Evolutionary conservation across 23 tunicate species (phyloP).

Genomic region (Styela clava): DNA sequence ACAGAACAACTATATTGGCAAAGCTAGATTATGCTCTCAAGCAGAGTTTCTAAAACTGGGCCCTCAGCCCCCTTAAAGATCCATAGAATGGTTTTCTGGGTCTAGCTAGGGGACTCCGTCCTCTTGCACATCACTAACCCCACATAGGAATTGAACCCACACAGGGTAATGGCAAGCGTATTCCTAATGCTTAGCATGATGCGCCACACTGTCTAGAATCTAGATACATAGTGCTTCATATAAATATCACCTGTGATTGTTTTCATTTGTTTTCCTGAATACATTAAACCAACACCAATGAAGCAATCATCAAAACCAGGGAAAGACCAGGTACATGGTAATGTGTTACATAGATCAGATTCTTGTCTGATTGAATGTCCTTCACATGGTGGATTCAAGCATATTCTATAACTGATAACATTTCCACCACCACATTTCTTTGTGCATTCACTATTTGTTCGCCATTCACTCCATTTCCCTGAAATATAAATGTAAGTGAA

Average conservation of each 20-base stretch:
- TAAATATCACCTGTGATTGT: conserved; percentile 18
- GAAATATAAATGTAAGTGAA: neutral
- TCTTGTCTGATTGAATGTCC: conserved; percentile 37
- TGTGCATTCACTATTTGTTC: conserved; percentile 51
- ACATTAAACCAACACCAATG: conserved; percentile 54
- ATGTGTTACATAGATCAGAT: conserved; percentile 41
- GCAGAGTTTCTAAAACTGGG: no score
- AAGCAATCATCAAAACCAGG: conserved; percentile 51
- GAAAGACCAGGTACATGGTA: conserved; percentile 46
- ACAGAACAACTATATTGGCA: no score
- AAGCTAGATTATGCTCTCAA: no score
- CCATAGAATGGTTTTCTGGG: no score
- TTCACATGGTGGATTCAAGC: conserved; percentile 56
- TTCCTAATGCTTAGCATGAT: no score
- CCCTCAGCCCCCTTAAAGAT: no score
- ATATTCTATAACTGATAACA: conserved; percentile 31
- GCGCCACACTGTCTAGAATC: no score
- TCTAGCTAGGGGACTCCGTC: no score
- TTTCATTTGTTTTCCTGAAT: conserved; percentile 33
- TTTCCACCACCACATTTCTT: conserved; percentile 57
- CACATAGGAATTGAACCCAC: no score
- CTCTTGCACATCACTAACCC: no score
- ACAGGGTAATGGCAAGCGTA: no score
- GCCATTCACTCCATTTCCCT: conserved; percentile 61
- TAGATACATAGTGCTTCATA: no score